Evolutionary conservation across 2,113 vertebrate genomes (phyloP).

Genomic region (Dissostichus mawsoni): DNA sequence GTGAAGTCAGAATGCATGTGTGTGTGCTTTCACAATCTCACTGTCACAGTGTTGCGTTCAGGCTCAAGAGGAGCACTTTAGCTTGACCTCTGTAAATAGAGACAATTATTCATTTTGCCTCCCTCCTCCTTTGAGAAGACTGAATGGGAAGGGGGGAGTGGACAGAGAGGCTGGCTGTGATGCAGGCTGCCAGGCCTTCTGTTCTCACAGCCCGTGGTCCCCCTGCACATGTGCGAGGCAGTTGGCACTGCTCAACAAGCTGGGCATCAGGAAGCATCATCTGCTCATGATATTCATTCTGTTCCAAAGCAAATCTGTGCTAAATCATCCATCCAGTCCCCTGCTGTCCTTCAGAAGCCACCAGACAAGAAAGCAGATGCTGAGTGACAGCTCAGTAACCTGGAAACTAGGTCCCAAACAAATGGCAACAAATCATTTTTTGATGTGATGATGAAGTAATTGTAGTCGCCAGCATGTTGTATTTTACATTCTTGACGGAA

Average conservation of each 20-base stretch:
- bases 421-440: constrained; percentile 18
- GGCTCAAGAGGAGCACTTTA: constrained; percentile 34
- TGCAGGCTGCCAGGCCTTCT: constrained; percentile 73
- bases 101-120: constrained; percentile 55
- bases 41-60: constrained; percentile 36
- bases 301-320: constrained; percentile 75
- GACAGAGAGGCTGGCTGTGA: constrained; percentile 48
- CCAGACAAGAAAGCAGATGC: constrained; percentile 76
- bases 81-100: constrained; percentile 57
- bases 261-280: constrained; percentile 77
- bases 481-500: constrained; percentile 52
- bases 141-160: constrained; percentile 28
- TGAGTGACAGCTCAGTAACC: constrained; percentile 56
- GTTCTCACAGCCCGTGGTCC: constrained; percentile 66
- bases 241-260: constrained; percentile 69
- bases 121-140: constrained; percentile 52
- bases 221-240: constrained; percentile 72
- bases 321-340: constrained; percentile 75
- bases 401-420: constrained; percentile 29
- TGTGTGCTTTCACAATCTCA: constrained; percentile 23
- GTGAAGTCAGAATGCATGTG: constrained; percentile 75
- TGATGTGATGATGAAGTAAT: constrained; percentile 19
- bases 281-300: constrained; percentile 69
- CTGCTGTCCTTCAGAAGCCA: constrained; percentile 69
- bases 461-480: constrained; percentile 32